phyloP scores from a whole-genome alignment of 2,888 invertebrate genomes.

The Carterocephalus palaemon region DNA sequence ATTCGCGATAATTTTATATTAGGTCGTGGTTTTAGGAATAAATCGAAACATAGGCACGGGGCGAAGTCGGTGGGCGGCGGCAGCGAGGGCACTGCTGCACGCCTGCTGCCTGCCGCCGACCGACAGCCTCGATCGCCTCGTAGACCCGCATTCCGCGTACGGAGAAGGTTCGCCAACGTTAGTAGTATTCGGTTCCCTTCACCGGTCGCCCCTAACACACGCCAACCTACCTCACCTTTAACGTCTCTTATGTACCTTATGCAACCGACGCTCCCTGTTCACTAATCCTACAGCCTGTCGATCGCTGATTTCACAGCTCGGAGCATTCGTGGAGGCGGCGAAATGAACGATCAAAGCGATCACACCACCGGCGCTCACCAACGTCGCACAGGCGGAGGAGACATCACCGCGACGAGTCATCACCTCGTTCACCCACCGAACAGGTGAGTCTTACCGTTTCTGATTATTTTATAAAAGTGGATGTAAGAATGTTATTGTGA shows the following conservation, averaged over 20 bases:
- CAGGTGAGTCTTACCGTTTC: constrained; percentile 68
- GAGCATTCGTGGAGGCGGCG: constrained; percentile 88
- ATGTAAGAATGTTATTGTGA: constrained; percentile 49
- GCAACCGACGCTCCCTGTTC: constrained; percentile 43
- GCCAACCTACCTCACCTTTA: constrained; percentile 59
- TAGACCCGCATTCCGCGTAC: constrained; percentile 54
- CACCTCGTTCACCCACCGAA: constrained; percentile 70
- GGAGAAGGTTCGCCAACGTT: constrained; percentile 63
- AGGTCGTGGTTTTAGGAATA: constrained; percentile 5
- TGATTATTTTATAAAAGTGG: constrained; percentile 43
- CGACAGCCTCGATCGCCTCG: constrained; percentile 56
- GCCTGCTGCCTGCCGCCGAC: constrained; percentile 67
- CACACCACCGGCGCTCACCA: constrained; percentile 89
- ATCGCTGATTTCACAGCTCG: constrained; percentile 82
- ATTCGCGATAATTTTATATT: not conserved
- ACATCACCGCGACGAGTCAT: constrained; percentile 74
- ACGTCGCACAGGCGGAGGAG: constrained; percentile 87
- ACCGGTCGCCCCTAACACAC: constrained; percentile 45
- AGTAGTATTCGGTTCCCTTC: constrained; percentile 46
- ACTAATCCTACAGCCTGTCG: constrained; percentile 77
- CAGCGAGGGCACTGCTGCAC: constrained; percentile 55
- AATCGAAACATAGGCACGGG: constrained; percentile 50
- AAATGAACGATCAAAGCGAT: constrained; percentile 91
- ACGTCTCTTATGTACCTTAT: constrained; percentile 37
- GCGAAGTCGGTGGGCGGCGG: constrained; percentile 54